Evolutionary conservation across 2,888 invertebrate species (phyloP).

Genomic region (Frankliniella fusca): DNA sequence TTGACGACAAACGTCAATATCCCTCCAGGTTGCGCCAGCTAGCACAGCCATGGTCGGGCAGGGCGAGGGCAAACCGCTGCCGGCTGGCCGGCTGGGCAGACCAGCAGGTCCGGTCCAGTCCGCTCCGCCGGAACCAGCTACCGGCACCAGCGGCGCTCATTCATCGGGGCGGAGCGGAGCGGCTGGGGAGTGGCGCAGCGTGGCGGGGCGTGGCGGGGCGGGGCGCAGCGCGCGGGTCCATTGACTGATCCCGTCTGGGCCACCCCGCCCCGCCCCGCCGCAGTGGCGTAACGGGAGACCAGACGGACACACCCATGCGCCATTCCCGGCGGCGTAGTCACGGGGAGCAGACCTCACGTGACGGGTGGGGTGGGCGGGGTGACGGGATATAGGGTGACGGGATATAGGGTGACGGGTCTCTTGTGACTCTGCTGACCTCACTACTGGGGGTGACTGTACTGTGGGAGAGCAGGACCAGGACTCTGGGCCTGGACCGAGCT

Average conservation of each 20-base stretch:
- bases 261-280: background rate
- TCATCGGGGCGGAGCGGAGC: background rate
- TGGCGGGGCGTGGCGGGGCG: background rate
- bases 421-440: too few relatives aligned
- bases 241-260: background rate
- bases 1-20: too few relatives aligned
- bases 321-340: too few relatives aligned
- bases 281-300: slow-evolving; percentile 12
- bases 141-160: background rate
- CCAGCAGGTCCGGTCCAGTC: background rate
- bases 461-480: too few relatives aligned
- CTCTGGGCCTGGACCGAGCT: too few relatives aligned
- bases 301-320: too few relatives aligned
- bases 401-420: too few relatives aligned
- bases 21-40: background rate
- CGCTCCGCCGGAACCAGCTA: background rate
- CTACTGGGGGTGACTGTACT: too few relatives aligned
- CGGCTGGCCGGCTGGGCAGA: background rate
- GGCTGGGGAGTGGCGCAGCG: background rate
- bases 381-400: too few relatives aligned
- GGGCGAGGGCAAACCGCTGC: background rate
- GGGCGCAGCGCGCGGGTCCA: background rate
- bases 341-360: too few relatives aligned
- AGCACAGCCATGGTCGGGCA: background rate
- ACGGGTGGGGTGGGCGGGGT: too few relatives aligned